Evolutionary conservation across 2,888 invertebrate species (phyloP).

Genomic region (Papilio elwesi): DNA sequence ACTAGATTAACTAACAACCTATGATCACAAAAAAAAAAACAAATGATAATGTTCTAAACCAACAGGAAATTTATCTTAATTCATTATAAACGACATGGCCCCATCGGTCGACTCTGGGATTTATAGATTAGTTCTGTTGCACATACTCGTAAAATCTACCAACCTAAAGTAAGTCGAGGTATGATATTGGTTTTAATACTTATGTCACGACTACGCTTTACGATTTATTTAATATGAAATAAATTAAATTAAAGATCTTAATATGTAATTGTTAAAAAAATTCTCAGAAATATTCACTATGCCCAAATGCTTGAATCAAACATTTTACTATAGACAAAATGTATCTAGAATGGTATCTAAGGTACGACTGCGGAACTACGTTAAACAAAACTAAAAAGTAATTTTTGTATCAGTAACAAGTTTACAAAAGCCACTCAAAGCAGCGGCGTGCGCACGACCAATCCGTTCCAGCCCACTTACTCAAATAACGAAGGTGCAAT

Average conservation of each 20-base stretch:
- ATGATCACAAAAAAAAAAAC: conserved; percentile 43
- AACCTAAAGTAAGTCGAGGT: too few species aligned
- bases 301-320: too few species aligned
- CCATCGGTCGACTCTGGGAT: neutral
- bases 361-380: too few species aligned
- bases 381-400: neutral
- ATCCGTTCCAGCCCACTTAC: conserved; percentile 34
- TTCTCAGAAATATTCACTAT: too few species aligned
- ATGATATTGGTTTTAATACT: too few species aligned
- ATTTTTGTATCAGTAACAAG: neutral
- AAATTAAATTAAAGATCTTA: too few species aligned
- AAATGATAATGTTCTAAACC: conserved; percentile 2
- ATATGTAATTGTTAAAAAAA: too few species aligned
- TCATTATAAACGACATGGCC: neutral
- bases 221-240: too few species aligned
- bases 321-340: too few species aligned
- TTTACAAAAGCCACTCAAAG: conserved; percentile 7
- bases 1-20: conserved; percentile 49
- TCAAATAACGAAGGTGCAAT: conserved; percentile 35
- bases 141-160: too few species aligned
- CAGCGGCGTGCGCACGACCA: conserved; percentile 31
- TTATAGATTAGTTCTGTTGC: neutral
- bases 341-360: too few species aligned
- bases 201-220: too few species aligned
- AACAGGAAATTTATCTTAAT: neutral